These are phyloP conservation scores for Mamestra configurata DNA, from an alignment of 1,140 invertebrate species.

Conservation along the genomic window DNA sequence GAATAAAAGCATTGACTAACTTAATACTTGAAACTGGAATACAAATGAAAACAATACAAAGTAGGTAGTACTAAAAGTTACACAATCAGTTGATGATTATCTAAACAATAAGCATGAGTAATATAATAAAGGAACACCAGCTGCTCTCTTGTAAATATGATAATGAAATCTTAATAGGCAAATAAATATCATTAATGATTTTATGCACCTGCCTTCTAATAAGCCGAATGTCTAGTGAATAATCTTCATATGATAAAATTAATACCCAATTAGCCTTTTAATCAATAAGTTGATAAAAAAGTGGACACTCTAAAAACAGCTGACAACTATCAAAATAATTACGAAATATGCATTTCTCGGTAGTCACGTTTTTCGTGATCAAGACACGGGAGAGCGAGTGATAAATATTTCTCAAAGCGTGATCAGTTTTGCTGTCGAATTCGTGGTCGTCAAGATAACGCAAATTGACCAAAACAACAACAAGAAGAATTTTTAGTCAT, in stretches of 20 bases:
- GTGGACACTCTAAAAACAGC: no score
- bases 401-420: no score
- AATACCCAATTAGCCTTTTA: no score
- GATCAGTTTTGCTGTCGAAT: not conserved
- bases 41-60: not conserved
- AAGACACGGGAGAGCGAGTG: no score
- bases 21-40: not conserved
- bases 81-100: not conserved
- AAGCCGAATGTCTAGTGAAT: not conserved
- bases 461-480: no score
- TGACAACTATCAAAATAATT: no score
- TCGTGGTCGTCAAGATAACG: not conserved
- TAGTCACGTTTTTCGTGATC: not conserved
- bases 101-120: constrained; percentile 11
- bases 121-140: not conserved
- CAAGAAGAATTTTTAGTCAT: no score
- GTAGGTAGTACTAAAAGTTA: not conserved
- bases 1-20: not conserved
- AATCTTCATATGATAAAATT: no score
- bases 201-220: not conserved
- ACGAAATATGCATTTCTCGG: not conserved
- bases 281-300: no score
- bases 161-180: constrained; percentile 5
- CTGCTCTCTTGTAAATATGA: not conserved
- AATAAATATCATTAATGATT: not conserved